Percentiles rank a stretch among this genome's conserved stretches.
Evolutionary conservation across 2,888 invertebrate species (phyloP).

Genomic region (Sphinx pinastri): DNA sequence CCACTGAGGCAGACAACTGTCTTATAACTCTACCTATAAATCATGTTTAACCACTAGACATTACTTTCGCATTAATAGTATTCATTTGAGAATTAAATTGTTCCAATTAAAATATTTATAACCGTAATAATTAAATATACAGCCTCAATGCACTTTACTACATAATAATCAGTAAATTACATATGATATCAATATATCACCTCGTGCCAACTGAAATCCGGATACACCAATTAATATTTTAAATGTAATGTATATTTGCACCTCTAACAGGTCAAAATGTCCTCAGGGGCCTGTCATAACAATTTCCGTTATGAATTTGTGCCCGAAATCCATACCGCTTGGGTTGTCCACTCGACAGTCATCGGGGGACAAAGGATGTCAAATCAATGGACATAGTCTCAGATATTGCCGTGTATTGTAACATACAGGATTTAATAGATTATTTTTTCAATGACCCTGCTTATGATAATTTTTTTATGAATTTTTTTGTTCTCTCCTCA

Average conservation of each 20-base stretch:
- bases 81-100: no score
- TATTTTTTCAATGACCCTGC: no score
- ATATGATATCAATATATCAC: no score
- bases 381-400: slow-evolving; percentile 18
- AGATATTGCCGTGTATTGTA: background rate
- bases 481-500: no score
- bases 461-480: no score
- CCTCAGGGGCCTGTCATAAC: slow-evolving; percentile 9
- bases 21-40: no score
- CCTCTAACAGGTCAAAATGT: background rate
- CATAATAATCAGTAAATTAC: background rate
- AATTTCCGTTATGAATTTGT: slow-evolving; percentile 11
- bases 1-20: no score
- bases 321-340: background rate
- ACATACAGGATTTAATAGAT: background rate
- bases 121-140: no score
- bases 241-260: background rate
- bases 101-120: no score
- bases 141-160: no score
- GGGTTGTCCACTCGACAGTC: background rate
- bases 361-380: background rate
- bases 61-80: no score
- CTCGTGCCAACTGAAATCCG: background rate
- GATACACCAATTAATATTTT: slow-evolving; percentile 1
- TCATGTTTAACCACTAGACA: no score